Conservation (phyloP, 2,797 vertebrate species). For the Galaxias olidus region DNA sequence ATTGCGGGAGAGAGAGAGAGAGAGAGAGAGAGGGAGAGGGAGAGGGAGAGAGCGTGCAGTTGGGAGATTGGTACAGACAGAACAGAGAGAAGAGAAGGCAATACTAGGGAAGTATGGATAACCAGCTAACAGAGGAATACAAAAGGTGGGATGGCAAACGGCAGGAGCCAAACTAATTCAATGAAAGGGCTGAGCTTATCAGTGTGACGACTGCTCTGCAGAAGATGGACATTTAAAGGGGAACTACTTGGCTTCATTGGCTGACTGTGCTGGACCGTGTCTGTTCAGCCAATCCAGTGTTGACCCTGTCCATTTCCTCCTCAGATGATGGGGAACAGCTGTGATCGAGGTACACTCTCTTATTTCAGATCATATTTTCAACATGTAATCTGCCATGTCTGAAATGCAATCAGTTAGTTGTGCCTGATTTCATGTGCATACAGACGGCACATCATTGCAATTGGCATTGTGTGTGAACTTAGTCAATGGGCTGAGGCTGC, state of each 20-base stretch:
- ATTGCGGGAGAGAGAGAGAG: conserved; percentile 52
- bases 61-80: conserved; percentile 22
- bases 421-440: neutral
- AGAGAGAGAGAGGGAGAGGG: conserved; percentile 25
- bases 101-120: conserved; percentile 38
- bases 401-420: neutral
- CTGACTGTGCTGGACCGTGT: conserved; percentile 51
- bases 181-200: conserved; percentile 28
- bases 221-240: conserved; percentile 43
- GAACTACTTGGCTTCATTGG: conserved; percentile 56
- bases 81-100: conserved; percentile 40
- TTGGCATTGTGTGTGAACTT: conserved; percentile 5
- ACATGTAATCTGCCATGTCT: neutral
- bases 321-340: conserved; percentile 94
- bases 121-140: conserved; percentile 54
- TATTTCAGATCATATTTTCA: neutral
- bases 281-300: conserved; percentile 57
- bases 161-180: conserved; percentile 9
- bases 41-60: conserved; percentile 27
- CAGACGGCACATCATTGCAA: neutral
- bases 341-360: conserved; percentile 86
- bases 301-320: conserved; percentile 66
- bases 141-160: conserved; percentile 58
- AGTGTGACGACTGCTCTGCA: conserved; percentile 35
- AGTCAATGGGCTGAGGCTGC: neutral